phyloP scores from a whole-genome alignment of 2,797 vertebrate species.

The Anas flavirostris region DNA sequence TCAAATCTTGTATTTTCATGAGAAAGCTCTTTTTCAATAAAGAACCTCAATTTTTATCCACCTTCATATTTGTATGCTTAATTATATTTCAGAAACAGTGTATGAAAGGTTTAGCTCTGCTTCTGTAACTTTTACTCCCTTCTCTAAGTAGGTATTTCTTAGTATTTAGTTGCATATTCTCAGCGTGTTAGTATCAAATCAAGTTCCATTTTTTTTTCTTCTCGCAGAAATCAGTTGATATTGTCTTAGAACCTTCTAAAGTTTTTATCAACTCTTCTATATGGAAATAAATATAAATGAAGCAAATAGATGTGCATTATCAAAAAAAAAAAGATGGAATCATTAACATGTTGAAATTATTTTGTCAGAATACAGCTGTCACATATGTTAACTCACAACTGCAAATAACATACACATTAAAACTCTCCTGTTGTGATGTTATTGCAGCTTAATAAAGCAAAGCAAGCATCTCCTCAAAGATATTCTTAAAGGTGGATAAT shows the following conservation, averaged over 20 bases:
- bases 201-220: neutral
- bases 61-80: constrained; percentile 40
- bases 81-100: constrained; percentile 57
- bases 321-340: neutral
- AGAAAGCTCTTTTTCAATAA: constrained; percentile 29
- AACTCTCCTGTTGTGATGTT: neutral
- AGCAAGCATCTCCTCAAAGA: constrained; percentile 4
- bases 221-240: neutral
- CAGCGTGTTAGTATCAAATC: neutral
- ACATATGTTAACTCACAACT: neutral
- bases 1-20: constrained; percentile 13
- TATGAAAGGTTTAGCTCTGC: constrained; percentile 45
- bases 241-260: neutral
- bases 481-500: constrained; percentile 6
- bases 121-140: constrained; percentile 8
- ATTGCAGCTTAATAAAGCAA: neutral
- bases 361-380: neutral
- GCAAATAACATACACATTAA: neutral
- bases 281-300: neutral
- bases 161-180: constrained; percentile 45
- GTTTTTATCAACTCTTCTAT: neutral
- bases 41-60: constrained; percentile 35
- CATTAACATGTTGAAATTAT: neutral
- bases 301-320: neutral
- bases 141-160: neutral